Conservation (phyloP, 2,797 vertebrate species). For the Melanitta fusca region DNA sequence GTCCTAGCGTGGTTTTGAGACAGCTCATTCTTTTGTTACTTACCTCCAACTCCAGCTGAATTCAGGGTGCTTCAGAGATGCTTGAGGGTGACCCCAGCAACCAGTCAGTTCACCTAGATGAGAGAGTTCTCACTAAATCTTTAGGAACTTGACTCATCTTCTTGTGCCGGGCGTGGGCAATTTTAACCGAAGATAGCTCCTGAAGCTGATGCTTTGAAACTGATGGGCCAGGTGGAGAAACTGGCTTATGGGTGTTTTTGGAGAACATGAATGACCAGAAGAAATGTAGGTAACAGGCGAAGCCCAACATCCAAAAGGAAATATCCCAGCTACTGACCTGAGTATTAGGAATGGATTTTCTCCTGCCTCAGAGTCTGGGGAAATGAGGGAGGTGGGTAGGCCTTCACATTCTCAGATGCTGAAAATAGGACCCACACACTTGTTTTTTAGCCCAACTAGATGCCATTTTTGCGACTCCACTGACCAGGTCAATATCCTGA, state of each 20-base stretch:
- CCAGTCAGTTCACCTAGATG: not conserved
- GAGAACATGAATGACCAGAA: not conserved
- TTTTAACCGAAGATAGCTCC: not conserved
- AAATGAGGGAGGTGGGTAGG: not conserved
- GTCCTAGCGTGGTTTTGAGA: not conserved
- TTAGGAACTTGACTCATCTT: not conserved
- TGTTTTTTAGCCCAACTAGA: not conserved
- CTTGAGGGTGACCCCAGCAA: not conserved
- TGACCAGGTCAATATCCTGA: not conserved
- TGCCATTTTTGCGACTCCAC: not conserved
- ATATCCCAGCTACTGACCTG: not conserved
- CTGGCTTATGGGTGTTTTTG: not conserved
- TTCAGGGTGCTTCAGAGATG: not conserved
- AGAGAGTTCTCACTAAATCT: not conserved
- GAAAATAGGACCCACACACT: not conserved
- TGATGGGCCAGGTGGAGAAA: not conserved
- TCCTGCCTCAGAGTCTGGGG: not conserved
- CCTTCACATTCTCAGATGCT: not conserved
- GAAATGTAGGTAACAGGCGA: not conserved
- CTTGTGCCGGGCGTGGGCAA: not conserved
- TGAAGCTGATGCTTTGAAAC: not conserved
- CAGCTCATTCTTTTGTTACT: not conserved
- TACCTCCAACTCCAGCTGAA: not conserved
- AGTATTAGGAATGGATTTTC: not conserved
- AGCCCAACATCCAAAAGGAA: not conserved